A percentile compares a stretch with the other conserved stretches of the same genome.
Conservation (phyloP, 2,797 vertebrate species). For the Coracias cyanogaster region DNA sequence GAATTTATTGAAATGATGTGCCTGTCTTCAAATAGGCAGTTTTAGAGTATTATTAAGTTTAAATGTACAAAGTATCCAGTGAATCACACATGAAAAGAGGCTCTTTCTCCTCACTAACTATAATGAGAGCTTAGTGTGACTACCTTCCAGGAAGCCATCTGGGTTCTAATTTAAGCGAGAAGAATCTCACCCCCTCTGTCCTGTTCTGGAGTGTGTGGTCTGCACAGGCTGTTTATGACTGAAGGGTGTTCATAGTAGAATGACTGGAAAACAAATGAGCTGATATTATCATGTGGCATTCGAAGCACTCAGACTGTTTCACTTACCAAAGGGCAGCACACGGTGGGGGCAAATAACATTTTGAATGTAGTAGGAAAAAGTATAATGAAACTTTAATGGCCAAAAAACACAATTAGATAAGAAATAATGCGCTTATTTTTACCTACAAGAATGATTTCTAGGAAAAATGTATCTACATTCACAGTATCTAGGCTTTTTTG, state of each 20-base stretch:
- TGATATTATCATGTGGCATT: not conserved
- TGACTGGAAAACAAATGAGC: not conserved
- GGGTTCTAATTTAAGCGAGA: not conserved
- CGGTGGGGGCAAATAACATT: not conserved
- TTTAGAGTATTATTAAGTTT: not conserved
- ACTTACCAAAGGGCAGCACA: not conserved
- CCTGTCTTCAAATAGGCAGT: not conserved
- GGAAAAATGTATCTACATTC: not conserved
- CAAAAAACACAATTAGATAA: not conserved
- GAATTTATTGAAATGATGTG: not conserved
- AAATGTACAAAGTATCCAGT: not conserved
- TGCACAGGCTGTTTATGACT: not conserved
- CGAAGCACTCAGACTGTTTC: not conserved
- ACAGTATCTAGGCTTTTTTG: not conserved
- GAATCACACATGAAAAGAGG: conserved; percentile 1
- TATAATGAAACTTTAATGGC: not conserved
- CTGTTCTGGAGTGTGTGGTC: not conserved
- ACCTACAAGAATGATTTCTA: not conserved
- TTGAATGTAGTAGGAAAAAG: not conserved
- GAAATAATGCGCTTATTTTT: not conserved
- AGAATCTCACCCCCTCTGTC: not conserved
- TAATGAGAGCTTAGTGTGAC: not conserved
- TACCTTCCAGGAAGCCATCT: not conserved
- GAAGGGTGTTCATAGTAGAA: not conserved
- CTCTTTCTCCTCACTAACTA: not conserved